Evolutionary conservation across 2,113 vertebrate species (phyloP), one percentile per base, ranked within the genome.

Genomic region (Leucopsar rothschildi): DNA sequence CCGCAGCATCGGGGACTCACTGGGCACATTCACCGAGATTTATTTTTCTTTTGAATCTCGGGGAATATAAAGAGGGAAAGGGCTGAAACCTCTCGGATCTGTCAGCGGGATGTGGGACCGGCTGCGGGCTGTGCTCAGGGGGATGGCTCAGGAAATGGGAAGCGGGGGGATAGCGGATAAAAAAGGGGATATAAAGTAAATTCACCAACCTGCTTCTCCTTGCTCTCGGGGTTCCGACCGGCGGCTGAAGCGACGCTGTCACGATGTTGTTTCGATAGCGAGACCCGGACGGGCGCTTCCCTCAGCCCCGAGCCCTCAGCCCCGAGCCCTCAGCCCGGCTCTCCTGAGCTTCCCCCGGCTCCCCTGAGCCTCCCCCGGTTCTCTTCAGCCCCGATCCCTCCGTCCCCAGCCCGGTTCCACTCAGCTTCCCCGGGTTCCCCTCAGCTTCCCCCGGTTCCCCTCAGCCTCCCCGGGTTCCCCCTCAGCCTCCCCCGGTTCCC

Each of bases 161-260:
- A 5, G 1, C 0, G 10, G 27, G 9, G 1, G 2, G 8, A 21
- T 47, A 60, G 6, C 12, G 2, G 22, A 37, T 35, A 23, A 59
- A 18, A 29, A 33, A 3, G 8, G 1, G 5, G 13, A 37, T 14
- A 37, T 35, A 61, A 78, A 86, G 23, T 61, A 47, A 80, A 83
- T 21, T 77, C 50, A 77, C 88, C 44, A 17, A 92, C 72, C 73
- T 81, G 21, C 40, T 61, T 24, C 35, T n/a, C 33, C 13, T 44
- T 15, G 9, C 19, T 42, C 17, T 60, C 31, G 25, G 33, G 11
- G 55, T 5, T n/a, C 40, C 28, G 28, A 18, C 52, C 9, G n/a
- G 25, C n/a, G 19, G 31, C 29, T 68, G 68, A 72, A 84, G 39
- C 1, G 61, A 23, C n/a, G 55, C 47, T n/a, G 53, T 5, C 60